Percentiles rank a stretch among this genome's conserved stretches.
These are phyloP conservation scores for Drosophila birchii DNA, from an alignment of 2,888 invertebrate genomes.

Conservation along the genomic window DNA sequence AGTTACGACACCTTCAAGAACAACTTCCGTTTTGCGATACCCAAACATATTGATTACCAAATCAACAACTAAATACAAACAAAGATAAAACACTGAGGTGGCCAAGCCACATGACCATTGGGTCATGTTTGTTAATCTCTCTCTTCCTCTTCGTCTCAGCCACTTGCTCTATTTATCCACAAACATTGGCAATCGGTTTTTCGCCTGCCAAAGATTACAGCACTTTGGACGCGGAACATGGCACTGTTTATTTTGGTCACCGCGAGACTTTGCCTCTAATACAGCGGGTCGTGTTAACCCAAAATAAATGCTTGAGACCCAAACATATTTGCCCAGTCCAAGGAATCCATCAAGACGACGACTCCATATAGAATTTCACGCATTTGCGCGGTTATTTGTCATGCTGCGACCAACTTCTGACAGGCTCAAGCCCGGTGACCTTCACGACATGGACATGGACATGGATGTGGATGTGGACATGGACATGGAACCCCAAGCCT, in stretches of 20 bases:
- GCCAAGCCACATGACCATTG: conserved; percentile 40
- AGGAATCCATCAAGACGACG: conserved; percentile 43
- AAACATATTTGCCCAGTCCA: conserved; percentile 60
- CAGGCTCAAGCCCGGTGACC: conserved; percentile 69
- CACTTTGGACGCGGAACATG: conserved; percentile 50
- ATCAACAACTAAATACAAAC: conserved; percentile 49
- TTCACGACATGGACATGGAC: conserved; percentile 68
- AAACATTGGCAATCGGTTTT: conserved; percentile 58
- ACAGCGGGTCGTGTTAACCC: conserved; percentile 65
- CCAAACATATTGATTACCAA: conserved; percentile 67
- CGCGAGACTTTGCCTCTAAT: conserved; percentile 44
- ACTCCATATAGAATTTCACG: conserved; percentile 71
- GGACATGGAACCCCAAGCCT: conserved; percentile 11
- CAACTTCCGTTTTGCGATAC: conserved; percentile 61
- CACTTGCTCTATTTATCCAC: conserved; percentile 63
- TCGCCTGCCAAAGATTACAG: conserved; percentile 68
- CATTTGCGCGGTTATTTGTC: conserved; percentile 76
- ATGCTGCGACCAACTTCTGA: conserved; percentile 59
- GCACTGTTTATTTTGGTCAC: conserved; percentile 72
- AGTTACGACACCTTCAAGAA: conserved; percentile 11
- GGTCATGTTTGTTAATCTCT: conserved; percentile 58
- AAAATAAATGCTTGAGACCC: conserved; percentile 51
- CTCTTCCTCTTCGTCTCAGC: conserved; percentile 13
- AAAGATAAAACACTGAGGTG: conserved; percentile 18
- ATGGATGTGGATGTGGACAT: conserved; percentile 4